phyloP scores from a whole-genome alignment of 1,140 invertebrate species.

The Drosophila elegans region DNA sequence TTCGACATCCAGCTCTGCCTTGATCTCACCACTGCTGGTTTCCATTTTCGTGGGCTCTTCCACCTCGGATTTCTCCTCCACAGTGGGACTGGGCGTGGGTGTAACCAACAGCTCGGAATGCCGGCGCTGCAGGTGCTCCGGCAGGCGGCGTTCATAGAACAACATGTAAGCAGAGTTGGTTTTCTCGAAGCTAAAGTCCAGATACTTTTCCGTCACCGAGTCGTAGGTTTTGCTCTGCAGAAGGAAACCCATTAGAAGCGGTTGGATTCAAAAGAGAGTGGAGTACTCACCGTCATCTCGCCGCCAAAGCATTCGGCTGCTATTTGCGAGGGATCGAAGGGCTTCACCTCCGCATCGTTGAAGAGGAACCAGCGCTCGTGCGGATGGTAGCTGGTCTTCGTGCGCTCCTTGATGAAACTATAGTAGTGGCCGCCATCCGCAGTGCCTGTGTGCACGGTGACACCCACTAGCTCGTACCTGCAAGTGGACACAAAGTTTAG shows the following conservation, averaged over 20 bases:
- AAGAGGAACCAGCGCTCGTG: conserved; percentile 96
- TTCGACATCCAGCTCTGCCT: conserved; percentile 3
- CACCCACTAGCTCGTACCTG: conserved; percentile 97
- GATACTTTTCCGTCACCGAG: conserved; percentile 97
- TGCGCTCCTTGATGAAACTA: conserved; percentile 96
- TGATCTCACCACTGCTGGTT: conserved; percentile 18
- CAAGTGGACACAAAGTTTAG: too few species aligned
- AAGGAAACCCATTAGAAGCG: too few species aligned
- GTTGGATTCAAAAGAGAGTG: background rate
- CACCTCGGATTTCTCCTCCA: conserved; percentile 55
- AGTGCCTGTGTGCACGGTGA: conserved; percentile 98
- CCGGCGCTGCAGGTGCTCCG: conserved; percentile 75
- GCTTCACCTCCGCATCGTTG: conserved; percentile 98
- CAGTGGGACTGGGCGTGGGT: conserved; percentile 68
- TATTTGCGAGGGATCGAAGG: conserved; percentile 97
- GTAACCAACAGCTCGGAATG: conserved; percentile 73
- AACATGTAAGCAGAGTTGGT: conserved; percentile 99
- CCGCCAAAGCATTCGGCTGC: conserved; percentile 98
- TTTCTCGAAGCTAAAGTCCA: conserved; percentile 99
- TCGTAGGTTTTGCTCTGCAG: conserved; percentile 97
- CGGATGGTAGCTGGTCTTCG: conserved; percentile 85
- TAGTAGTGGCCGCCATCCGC: conserved; percentile 99
- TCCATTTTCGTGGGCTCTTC: conserved; percentile 41
- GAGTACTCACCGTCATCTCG: conserved; percentile 93
- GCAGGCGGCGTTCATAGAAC: conserved; percentile 92